phyloP scores from a whole-genome alignment of 1,140 invertebrate species.

The Arctopsyche grandis region DNA sequence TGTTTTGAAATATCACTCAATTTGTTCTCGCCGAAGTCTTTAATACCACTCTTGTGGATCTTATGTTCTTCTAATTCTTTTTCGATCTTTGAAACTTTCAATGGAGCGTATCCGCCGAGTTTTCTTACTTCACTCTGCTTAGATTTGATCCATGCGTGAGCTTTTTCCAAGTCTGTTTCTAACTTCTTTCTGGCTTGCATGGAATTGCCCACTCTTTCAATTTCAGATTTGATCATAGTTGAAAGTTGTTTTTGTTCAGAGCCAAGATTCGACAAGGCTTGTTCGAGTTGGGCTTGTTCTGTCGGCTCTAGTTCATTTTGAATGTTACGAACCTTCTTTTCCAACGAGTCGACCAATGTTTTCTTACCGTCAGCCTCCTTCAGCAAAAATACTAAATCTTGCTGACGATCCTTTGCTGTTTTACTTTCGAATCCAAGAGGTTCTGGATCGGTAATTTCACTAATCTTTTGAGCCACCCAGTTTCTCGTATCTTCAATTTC shows the following conservation, averaged over 20 bases:
- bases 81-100: conserved; percentile 79
- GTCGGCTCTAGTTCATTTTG: conserved; percentile 84
- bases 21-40: conserved; percentile 80
- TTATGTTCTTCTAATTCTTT: conserved; percentile 80
- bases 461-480: conserved; percentile 83
- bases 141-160: conserved; percentile 80
- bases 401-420: conserved; percentile 76
- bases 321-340: conserved; percentile 85
- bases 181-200: conserved; percentile 78
- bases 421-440: conserved; percentile 80
- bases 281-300: conserved; percentile 78
- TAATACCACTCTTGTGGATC: conserved; percentile 78
- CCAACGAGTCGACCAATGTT: conserved; percentile 81
- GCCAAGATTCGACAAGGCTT: conserved; percentile 71
- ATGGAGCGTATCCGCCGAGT: conserved; percentile 76
- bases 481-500: conserved; percentile 80
- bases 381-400: conserved; percentile 75
- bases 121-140: conserved; percentile 81
- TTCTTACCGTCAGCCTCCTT: conserved; percentile 89
- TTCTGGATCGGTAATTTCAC: conserved; percentile 72
- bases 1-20: conserved; percentile 81
- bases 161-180: conserved; percentile 80
- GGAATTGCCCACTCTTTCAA: conserved; percentile 74
- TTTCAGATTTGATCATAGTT: conserved; percentile 76
- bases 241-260: conserved; percentile 79